A percentile compares a stretch with the other conserved stretches of the same genome.
Evolutionary conservation across 1,140 invertebrate species (phyloP).

Genomic region (Diprion similis): DNA sequence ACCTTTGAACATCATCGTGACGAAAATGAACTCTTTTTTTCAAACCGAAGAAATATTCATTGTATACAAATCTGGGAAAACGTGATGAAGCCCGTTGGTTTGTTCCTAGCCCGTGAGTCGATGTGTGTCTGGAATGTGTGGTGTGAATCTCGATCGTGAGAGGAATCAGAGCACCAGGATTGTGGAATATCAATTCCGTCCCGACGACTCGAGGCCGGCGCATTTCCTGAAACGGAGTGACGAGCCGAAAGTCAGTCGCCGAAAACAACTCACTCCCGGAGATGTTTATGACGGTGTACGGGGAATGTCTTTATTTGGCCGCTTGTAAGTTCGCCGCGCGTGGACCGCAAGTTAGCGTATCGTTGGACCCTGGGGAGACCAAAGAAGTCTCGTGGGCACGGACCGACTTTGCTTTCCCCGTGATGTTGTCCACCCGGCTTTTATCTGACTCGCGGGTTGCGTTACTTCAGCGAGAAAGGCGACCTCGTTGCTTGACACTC

Average conservation of each 20-base stretch:
- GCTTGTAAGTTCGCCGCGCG: constrained; percentile 1
- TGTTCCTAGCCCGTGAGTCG: too few species aligned
- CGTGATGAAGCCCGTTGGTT: too few species aligned
- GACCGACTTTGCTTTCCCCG: not conserved
- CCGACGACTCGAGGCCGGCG: not conserved
- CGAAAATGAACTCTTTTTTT: too few species aligned
- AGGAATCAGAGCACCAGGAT: not conserved
- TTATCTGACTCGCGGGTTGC: not conserved
- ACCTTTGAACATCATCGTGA: too few species aligned
- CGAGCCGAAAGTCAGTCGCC: not conserved
- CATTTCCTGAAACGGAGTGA: constrained; percentile 2
- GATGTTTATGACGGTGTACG: constrained; percentile 27
- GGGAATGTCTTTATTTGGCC: constrained; percentile 25
- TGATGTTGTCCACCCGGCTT: not conserved
- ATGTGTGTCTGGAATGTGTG: too few species aligned
- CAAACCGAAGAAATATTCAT: too few species aligned
- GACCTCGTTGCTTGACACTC: constrained; percentile 23
- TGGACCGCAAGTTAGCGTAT: not conserved
- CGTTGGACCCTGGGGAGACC: not conserved
- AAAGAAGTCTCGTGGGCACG: not conserved
- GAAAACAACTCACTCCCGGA: constrained; percentile 22
- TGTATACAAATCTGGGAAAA: too few species aligned
- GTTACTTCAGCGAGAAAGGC: constrained; percentile 5
- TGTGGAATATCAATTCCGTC: not conserved
- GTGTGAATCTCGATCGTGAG: not conserved